Percentiles rank a stretch among this genome's conserved stretches.
Conservation (phyloP, 1,140 invertebrate genomes). For the Neodiprion virginianus region DNA sequence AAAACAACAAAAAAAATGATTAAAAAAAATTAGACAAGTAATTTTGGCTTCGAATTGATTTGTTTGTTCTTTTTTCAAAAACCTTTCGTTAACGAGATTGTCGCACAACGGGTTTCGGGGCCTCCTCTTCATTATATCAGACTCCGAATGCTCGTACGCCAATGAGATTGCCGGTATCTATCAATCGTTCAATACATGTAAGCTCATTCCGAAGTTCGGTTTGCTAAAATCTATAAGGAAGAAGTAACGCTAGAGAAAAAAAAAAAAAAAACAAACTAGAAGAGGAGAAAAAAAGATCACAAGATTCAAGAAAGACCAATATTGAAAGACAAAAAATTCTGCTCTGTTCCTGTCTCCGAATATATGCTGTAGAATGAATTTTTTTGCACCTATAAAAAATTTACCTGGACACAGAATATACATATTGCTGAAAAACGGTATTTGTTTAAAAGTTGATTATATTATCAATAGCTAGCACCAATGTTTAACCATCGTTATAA, state of each 20-base stretch:
- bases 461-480: too few species aligned
- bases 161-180: constrained; percentile 98
- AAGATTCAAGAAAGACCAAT: background rate
- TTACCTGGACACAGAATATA: too few species aligned
- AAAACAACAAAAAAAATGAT: too few species aligned
- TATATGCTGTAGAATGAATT: too few species aligned
- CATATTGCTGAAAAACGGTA: too few species aligned
- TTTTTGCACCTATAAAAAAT: too few species aligned
- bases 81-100: constrained; percentile 99
- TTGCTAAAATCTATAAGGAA: background rate
- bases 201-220: background rate
- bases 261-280: background rate
- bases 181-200: constrained; percentile 27
- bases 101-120: constrained; percentile 94
- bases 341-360: too few species aligned
- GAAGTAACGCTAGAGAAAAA: background rate
- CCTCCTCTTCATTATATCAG: constrained; percentile 99
- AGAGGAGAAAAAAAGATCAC: background rate
- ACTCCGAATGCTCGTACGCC: constrained; percentile 97
- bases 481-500: too few species aligned
- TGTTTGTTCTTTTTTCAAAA: constrained; percentile 53
- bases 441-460: too few species aligned
- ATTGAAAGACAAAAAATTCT: too few species aligned
- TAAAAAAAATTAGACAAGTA: too few species aligned
- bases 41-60: background rate